Conservation (phyloP, 2,888 invertebrate species). For the Fissipunctia ypsillon region DNA sequence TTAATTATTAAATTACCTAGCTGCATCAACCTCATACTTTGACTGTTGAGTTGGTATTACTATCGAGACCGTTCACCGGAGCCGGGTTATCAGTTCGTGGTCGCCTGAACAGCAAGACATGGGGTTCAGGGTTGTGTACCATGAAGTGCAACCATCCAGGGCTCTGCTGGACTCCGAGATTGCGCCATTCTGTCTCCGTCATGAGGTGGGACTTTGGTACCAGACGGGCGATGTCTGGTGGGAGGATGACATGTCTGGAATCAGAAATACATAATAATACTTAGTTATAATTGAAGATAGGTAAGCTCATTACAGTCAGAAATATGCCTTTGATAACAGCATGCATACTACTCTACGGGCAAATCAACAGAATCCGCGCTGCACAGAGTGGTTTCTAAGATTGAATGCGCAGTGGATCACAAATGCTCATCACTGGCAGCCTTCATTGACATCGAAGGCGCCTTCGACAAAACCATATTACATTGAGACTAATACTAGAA, state of each 20-base stretch:
- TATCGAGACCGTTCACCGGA: constrained; percentile 79
- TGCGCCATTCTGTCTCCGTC: constrained; percentile 98
- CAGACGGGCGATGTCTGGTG: constrained; percentile 95
- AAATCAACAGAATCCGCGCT: too few species aligned
- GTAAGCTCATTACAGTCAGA: too few species aligned
- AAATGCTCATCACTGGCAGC: too few species aligned
- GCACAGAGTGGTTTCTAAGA: too few species aligned
- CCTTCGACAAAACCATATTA: too few species aligned
- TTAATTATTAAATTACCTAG: constrained; percentile 53
- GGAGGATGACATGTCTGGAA: constrained; percentile 96
- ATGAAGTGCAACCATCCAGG: constrained; percentile 96
- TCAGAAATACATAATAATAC: background rate
- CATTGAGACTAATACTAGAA: too few species aligned
- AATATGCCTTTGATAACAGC: too few species aligned
- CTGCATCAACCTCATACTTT: constrained; percentile 75
- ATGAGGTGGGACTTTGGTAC: constrained; percentile 97
- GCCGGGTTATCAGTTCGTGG: constrained; percentile 82
- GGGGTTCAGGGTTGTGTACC: constrained; percentile 97
- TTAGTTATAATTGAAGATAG: too few species aligned
- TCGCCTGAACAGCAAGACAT: constrained; percentile 95
- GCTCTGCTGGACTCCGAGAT: constrained; percentile 98
- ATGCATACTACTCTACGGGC: too few species aligned
- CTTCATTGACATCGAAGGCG: too few species aligned
- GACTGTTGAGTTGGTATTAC: constrained; percentile 77
- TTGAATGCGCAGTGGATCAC: too few species aligned